Evolutionary conservation across 2,888 invertebrate species (phyloP).

Genomic region (Byasa hedistus): DNA sequence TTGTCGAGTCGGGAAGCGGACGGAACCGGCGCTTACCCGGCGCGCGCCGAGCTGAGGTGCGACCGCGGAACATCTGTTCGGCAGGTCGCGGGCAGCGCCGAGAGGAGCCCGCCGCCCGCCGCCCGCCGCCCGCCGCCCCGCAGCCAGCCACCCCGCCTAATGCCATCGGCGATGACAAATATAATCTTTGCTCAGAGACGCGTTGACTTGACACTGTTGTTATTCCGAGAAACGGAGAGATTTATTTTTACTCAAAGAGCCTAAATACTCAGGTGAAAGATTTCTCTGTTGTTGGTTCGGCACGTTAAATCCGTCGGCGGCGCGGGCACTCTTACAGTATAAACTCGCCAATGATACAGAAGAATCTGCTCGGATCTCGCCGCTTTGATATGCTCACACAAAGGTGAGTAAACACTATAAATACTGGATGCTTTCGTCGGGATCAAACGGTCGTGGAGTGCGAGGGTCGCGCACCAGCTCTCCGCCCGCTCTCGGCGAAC

Average conservation of each 20-base stretch:
- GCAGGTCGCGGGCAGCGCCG: not conserved
- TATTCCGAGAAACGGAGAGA: conserved; percentile 74
- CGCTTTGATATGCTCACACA: conserved; percentile 66
- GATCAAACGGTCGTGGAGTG: conserved; percentile 27
- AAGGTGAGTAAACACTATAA: conserved; percentile 67
- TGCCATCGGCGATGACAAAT: conserved; percentile 74
- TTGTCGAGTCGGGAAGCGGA: conserved; percentile 47
- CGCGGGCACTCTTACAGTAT: conserved; percentile 53
- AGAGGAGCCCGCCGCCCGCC: too few relatives aligned
- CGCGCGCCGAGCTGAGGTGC: conserved; percentile 38
- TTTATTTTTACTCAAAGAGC: conserved; percentile 78
- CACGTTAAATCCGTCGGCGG: conserved; percentile 73
- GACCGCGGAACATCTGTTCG: conserved; percentile 69
- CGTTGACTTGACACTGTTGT: conserved; percentile 75
- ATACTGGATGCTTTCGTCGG: conserved; percentile 31
- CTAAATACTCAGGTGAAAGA: conserved; percentile 78
- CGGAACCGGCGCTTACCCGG: conserved; percentile 33
- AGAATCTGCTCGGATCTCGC: conserved; percentile 67
- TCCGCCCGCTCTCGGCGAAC: too few relatives aligned
- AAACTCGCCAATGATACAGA: conserved; percentile 78
- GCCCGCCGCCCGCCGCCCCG: not conserved
- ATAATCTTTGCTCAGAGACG: conserved; percentile 76
- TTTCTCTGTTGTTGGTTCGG: conserved; percentile 69
- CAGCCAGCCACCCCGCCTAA: conserved; percentile 44
- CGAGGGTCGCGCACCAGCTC: too few relatives aligned